These are phyloP conservation scores for Forbesichthys papilliferus DNA, from an alignment of 2,113 vertebrate species.

Conservation along the genomic window DNA sequence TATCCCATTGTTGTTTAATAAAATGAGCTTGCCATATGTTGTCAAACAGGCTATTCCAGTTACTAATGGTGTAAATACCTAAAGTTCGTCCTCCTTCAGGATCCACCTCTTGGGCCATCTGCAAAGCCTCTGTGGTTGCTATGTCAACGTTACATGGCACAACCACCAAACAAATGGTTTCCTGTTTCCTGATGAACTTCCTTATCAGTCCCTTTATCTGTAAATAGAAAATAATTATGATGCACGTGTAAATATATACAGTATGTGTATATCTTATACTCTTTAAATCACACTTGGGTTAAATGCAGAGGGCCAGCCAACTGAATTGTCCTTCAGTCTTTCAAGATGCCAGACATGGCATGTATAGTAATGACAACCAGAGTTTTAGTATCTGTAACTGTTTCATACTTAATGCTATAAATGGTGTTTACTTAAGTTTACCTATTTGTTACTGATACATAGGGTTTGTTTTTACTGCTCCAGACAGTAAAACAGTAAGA, in stretches of 20 bases:
- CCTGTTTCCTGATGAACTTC: slow-evolving; percentile 79
- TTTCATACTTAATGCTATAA: too few species aligned
- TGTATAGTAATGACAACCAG: too few species aligned
- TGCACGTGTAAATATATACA: background rate
- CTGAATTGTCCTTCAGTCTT: too few species aligned
- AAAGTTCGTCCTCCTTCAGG: slow-evolving; percentile 86
- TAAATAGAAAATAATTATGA: slow-evolving; percentile 15
- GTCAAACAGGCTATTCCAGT: too few species aligned
- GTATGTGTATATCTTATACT: background rate
- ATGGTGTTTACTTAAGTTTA: too few species aligned
- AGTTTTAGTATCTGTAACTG: too few species aligned
- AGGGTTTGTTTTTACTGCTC: too few species aligned
- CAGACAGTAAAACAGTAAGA: too few species aligned
- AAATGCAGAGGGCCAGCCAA: too few species aligned
- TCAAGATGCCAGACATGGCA: background rate
- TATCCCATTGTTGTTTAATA: background rate
- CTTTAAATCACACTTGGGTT: background rate
- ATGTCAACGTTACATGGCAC: slow-evolving; percentile 90
- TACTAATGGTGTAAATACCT: slow-evolving; percentile 55
- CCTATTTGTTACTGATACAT: too few species aligned
- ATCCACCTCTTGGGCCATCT: slow-evolving; percentile 89
- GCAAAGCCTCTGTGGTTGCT: slow-evolving; percentile 88
- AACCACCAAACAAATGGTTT: slow-evolving; percentile 88
- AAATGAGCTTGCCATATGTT: too few species aligned
- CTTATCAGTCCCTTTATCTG: slow-evolving; percentile 85